Evolutionary conservation across 2,888 invertebrate genomes (phyloP).

Genomic region (Hydrotaea diabolus): DNA sequence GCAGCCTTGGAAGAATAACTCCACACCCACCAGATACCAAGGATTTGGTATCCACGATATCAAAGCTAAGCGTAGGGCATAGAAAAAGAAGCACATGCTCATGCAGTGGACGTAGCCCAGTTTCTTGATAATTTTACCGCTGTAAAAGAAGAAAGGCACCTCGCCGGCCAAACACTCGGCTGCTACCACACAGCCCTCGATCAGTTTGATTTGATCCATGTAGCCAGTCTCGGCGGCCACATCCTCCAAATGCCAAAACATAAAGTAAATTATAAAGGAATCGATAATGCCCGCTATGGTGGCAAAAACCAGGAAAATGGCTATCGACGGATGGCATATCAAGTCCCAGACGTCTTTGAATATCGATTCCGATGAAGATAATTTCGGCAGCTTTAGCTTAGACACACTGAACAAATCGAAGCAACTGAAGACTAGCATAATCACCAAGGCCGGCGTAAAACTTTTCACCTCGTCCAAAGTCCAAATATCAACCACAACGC

Average conservation of each 20-base stretch:
- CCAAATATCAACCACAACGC: slow-evolving; percentile 86
- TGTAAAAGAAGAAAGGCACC: slow-evolving; percentile 87
- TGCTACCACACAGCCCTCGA: slow-evolving; percentile 90
- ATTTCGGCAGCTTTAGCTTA: slow-evolving; percentile 84
- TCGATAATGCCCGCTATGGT: slow-evolving; percentile 89
- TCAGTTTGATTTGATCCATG: slow-evolving; percentile 86
- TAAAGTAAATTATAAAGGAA: slow-evolving; percentile 90
- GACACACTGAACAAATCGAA: slow-evolving; percentile 86
- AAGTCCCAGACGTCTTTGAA: slow-evolving; percentile 85
- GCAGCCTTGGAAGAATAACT: slow-evolving; percentile 91
- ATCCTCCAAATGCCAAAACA: slow-evolving; percentile 92
- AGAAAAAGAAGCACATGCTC: slow-evolving; percentile 89
- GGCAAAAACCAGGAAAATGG: slow-evolving; percentile 87
- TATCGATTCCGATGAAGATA: slow-evolving; percentile 86
- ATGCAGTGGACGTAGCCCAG: slow-evolving; percentile 90
- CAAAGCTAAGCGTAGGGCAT: slow-evolving; percentile 87
- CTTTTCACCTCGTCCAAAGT: slow-evolving; percentile 84
- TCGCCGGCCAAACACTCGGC: slow-evolving; percentile 91
- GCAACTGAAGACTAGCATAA: slow-evolving; percentile 85
- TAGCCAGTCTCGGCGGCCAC: slow-evolving; percentile 85
- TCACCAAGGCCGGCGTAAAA: slow-evolving; percentile 87
- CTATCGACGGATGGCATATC: slow-evolving; percentile 84
- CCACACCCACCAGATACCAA: slow-evolving; percentile 91
- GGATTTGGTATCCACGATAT: slow-evolving; percentile 90
- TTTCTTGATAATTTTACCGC: slow-evolving; percentile 88